phyloP scores from a whole-genome alignment of 2,113 vertebrate genomes.

The Calonectris borealis region DNA sequence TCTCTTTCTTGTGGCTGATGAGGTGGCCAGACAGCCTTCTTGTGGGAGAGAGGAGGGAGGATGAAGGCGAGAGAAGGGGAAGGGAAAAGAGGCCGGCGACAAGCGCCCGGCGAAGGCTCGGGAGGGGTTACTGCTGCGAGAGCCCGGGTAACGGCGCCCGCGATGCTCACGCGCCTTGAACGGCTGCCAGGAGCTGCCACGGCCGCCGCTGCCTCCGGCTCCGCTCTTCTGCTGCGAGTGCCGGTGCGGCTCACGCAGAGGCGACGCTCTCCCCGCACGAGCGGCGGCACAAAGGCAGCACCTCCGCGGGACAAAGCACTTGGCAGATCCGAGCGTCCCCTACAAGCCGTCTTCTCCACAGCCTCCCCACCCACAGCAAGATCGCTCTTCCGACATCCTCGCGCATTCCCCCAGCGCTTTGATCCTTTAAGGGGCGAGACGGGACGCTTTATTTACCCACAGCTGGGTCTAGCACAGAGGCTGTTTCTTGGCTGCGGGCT shows the following conservation, averaged over 20 bases:
- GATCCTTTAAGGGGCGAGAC: background rate
- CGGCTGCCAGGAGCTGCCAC: background rate
- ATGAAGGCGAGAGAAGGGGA: background rate
- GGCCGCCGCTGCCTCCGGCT: background rate
- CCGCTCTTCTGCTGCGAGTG: fast-evolving
- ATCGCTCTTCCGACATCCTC: background rate
- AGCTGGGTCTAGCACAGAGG: background rate
- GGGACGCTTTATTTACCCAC: background rate
- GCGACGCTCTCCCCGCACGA: background rate
- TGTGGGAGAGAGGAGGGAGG: background rate
- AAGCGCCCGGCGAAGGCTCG: fast-evolving
- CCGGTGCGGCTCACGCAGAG: background rate
- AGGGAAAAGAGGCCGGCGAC: background rate
- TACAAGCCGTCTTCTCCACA: fast-evolving
- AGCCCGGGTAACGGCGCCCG: fast-evolving
- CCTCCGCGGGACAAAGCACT: background rate
- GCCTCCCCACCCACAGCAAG: background rate
- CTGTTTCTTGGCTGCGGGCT: background rate
- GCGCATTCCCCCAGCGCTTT: fast-evolving
- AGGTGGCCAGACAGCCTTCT: background rate
- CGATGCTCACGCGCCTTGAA: fast-evolving
- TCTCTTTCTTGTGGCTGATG: background rate
- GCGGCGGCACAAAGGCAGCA: background rate
- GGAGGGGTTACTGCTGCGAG: background rate
- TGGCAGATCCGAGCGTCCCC: background rate